Conservation (phyloP, 92 coral and sea anemone species). For the Paramuricea clavata region DNA sequence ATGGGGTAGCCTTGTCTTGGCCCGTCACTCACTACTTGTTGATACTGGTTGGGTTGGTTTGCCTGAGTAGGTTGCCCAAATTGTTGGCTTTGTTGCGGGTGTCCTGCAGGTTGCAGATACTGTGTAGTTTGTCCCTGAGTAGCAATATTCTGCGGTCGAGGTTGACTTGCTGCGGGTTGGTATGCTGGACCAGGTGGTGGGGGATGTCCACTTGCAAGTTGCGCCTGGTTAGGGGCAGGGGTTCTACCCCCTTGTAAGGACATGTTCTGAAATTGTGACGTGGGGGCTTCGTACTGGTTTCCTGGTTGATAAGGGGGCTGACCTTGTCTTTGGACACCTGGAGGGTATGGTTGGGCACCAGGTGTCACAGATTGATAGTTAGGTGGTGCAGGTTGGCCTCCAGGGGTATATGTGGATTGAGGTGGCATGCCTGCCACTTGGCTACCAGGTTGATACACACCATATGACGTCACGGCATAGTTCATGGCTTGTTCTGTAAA, state of each 20-base stretch:
- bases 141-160: slow-evolving; percentile 22
- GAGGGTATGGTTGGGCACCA: slow-evolving; percentile 47
- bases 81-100: slow-evolving; percentile 57
- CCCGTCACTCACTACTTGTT: slow-evolving; percentile 20
- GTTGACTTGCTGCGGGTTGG: slow-evolving; percentile 7
- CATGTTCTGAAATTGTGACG: slow-evolving; percentile 29
- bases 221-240: slow-evolving; percentile 28
- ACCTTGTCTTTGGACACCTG: slow-evolving; percentile 44
- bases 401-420: slow-evolving; percentile 30
- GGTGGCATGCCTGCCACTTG: slow-evolving; percentile 46
- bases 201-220: background rate
- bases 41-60: slow-evolving; percentile 38
- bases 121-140: background rate
- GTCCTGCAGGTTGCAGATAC: slow-evolving; percentile 21
- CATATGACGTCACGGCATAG: slow-evolving; percentile 47
- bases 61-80: slow-evolving; percentile 33
- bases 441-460: slow-evolving; percentile 49
- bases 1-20: slow-evolving; percentile 56
- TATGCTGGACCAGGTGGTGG: slow-evolving; percentile 19
- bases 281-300: slow-evolving; percentile 46
- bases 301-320: slow-evolving; percentile 24
- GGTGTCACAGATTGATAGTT: slow-evolving; percentile 51
- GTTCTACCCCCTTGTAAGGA: slow-evolving; percentile 22
- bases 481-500: slow-evolving; percentile 44
- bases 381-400: slow-evolving; percentile 56